Conservation (phyloP, 2,797 vertebrate species). For the Pseudotriccus pelzelni region DNA sequence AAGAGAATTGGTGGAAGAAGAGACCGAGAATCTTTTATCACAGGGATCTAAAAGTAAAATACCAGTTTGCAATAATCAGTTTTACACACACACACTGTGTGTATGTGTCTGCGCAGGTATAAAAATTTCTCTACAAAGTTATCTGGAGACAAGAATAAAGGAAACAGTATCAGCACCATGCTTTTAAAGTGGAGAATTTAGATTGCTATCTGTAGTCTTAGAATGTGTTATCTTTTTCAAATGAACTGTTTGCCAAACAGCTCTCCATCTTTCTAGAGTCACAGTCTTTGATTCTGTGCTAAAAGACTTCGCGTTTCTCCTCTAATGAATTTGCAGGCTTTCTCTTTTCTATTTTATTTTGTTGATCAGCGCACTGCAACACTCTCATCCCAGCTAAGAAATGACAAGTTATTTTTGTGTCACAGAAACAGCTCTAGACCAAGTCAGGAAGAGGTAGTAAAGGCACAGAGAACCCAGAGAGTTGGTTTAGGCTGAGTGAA, state of each 20-base stretch:
- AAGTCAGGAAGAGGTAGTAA: not conserved
- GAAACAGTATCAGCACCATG: not conserved
- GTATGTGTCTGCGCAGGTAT: too few species aligned
- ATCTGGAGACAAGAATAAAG: not conserved
- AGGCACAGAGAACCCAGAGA: not conserved
- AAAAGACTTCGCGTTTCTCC: not conserved
- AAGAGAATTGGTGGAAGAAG: not conserved
- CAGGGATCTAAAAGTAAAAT: not conserved
- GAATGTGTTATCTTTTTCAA: not conserved
- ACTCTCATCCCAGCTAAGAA: not conserved
- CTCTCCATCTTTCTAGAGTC: not conserved
- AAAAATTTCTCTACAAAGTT: not conserved
- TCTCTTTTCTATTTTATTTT: not conserved
- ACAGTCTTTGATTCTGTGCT: not conserved
- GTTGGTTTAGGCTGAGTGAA: not conserved
- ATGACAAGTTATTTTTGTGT: not conserved
- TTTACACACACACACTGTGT: not conserved
- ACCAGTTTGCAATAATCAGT: rapidly evolving
- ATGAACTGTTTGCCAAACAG: not conserved
- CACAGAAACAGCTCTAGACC: not conserved
- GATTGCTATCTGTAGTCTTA: not conserved
- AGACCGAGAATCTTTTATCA: not conserved
- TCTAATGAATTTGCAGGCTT: not conserved
- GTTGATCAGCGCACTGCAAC: not conserved
- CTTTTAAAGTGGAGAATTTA: not conserved